These are phyloP conservation scores for Bufotes viridis DNA, from an alignment of 2,797 vertebrate genomes.

Conservation along the genomic window DNA sequence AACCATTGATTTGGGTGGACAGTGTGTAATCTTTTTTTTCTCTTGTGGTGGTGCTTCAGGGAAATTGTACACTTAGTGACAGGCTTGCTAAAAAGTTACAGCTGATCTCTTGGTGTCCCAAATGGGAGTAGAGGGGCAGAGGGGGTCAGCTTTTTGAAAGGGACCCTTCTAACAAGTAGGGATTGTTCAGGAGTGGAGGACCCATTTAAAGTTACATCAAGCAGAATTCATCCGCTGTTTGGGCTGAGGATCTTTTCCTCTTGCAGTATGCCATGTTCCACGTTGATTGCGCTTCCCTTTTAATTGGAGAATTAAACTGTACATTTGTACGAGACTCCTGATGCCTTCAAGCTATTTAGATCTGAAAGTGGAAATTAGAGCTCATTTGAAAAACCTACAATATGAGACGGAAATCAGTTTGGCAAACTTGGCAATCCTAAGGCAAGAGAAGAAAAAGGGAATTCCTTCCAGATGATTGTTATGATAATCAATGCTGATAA, in stretches of 20 bases:
- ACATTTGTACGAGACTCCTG: constrained; percentile 23
- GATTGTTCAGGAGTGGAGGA: not conserved
- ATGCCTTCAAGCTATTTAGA: constrained; percentile 42
- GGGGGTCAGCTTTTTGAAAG: not conserved
- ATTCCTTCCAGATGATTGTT: constrained; percentile 26
- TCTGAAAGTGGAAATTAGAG: constrained; percentile 40
- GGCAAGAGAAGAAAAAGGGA: not conserved
- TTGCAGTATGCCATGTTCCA: not conserved
- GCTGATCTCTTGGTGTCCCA: no score
- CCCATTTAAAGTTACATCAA: not conserved
- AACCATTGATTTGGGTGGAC: no score
- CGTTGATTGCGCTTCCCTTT: constrained; percentile 27
- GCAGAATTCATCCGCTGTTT: not conserved
- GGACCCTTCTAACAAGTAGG: not conserved
- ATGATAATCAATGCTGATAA: constrained; percentile 32
- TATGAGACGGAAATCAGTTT: not conserved
- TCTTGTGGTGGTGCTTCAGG: no score
- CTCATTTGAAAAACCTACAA: constrained; percentile 26
- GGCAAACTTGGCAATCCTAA: not conserved
- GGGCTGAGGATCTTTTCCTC: not conserved
- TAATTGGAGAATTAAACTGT: constrained; percentile 39
- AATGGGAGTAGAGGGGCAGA: no score
- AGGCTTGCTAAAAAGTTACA: no score
- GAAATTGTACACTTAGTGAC: no score
- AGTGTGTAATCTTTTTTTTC: not conserved